Evolutionary conservation across 2,888 invertebrate species (phyloP), one percentile per base, ranked within the genome.

Genomic region (Caenorhabditis parvicauda): DNA sequence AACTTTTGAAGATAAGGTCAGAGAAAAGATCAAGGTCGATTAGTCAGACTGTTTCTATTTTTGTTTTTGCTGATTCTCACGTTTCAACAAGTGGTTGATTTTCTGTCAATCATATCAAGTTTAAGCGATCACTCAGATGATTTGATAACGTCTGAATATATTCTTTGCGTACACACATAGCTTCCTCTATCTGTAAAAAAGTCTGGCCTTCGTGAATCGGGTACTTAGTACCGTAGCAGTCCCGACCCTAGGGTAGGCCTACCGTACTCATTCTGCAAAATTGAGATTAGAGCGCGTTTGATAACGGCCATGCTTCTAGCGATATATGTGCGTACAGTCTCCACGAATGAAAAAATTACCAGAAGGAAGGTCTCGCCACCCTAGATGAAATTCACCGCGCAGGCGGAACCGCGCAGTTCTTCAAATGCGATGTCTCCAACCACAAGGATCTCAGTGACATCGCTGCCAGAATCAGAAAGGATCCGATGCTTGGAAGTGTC

Each of bases 391-490:
- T 66, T 17, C 28, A 32, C 3, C 45, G 44, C 17, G 42, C 39
- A 14, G 66, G 66, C 6, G 66, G 66, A n/a, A 28, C 49, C 22
- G 66, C 66, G 17, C 48, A 51, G 39, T 66, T 63, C 48, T 63
- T 41, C 28, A 52, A 50, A 38, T 59, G 59, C 25, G 63, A 66
- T 54, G 53, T 66, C 29, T 59, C 62, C 6, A 48, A 50, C 25
- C 29, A 27, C 12, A 50, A 59, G 19, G 35, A 52, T 24, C 39
- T 59, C 19, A 42, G 53, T 41, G 47, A 58, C 32, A 35, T 58
- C 12, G 21, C 27, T 24, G 32, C 21, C 24, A 37, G 37, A 12
- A 58, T 58, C n/a, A 9, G 47, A 6, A 22, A 38, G 7, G 58
- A 58, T 29, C 47, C 38, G 12, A 14, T 12, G 5, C 29, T 54